Percentiles rank a stretch among this genome's conserved stretches.
phyloP scores from a whole-genome alignment of 2,797 vertebrate genomes.

The Coilia nasus region DNA sequence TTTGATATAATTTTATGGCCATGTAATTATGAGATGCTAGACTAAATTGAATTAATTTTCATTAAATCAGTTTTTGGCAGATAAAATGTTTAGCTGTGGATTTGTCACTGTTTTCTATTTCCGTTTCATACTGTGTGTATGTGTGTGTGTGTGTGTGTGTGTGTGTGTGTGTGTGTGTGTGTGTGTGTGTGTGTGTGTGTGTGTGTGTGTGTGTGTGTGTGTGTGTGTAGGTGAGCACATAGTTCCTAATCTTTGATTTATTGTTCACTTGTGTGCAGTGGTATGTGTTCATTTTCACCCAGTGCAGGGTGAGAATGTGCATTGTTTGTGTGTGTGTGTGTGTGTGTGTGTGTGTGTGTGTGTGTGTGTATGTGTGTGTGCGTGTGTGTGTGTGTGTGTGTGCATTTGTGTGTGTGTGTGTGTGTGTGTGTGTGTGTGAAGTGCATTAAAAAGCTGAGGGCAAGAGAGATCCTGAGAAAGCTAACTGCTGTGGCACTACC shows the following conservation, averaged over 20 bases:
- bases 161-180: neutral
- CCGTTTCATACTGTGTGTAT: constrained; percentile 45
- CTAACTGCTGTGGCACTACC: constrained; percentile 6
- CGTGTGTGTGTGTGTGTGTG: constrained; percentile 12
- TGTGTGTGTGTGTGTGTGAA: constrained; percentile 12
- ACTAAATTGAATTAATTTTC: no score
- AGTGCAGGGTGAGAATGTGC: neutral
- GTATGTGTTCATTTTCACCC: constrained; percentile 8
- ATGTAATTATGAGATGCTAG: no score
- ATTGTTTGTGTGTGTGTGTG: constrained; percentile 33
- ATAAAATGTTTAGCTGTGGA: no score
- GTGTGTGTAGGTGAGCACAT: neutral
- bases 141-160: neutral
- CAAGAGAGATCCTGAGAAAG: neutral
- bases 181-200: neutral
- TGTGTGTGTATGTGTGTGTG: constrained; percentile 13
- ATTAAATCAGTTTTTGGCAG: no score
- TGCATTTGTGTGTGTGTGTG: constrained; percentile 18
- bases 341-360: constrained; percentile 22
- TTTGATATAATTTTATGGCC: no score
- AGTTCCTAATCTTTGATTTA: neutral
- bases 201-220: neutral
- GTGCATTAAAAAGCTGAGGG: constrained; percentile 23
- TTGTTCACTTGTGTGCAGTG: neutral
- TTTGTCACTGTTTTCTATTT: constrained; percentile 36